Conservation (phyloP, 2,113 vertebrate genomes). For the Actenoides lindsayi region DNA sequence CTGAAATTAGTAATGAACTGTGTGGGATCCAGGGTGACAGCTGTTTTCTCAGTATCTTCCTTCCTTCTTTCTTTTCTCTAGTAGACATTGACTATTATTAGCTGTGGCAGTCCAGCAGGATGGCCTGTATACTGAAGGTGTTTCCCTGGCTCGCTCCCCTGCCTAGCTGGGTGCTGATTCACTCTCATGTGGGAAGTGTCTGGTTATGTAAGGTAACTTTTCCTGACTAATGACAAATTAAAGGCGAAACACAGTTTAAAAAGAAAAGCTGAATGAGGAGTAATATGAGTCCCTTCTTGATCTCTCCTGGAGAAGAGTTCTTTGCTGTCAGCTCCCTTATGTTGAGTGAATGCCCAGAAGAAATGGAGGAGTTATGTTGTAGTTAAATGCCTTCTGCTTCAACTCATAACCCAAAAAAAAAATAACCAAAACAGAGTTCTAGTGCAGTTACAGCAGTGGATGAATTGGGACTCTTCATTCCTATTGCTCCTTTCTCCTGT, state of each 20-base stretch:
- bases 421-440: not conserved
- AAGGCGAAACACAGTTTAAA: not conserved
- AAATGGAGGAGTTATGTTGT: constrained; percentile 56
- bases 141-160: not conserved
- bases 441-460: not conserved
- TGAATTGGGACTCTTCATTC: not conserved
- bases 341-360: constrained; percentile 42
- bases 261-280: constrained; percentile 3
- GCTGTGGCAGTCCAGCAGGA: not conserved
- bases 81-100: not conserved
- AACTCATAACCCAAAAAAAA: constrained; percentile 39
- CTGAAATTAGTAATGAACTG: not conserved
- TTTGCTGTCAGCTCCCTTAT: constrained; percentile 63
- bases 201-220: not conserved
- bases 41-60: not conserved
- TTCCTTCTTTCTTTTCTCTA: not conserved
- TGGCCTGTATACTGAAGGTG: rapidly evolving
- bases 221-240: not conserved
- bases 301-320: constrained; percentile 53
- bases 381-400: constrained; percentile 58
- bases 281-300: constrained; percentile 2
- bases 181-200: not conserved
- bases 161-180: not conserved
- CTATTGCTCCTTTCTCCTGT: not conserved
- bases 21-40: not conserved